Evolutionary conservation across 2,888 invertebrate genomes (phyloP).

Genomic region (Cacoxenus indagator): DNA sequence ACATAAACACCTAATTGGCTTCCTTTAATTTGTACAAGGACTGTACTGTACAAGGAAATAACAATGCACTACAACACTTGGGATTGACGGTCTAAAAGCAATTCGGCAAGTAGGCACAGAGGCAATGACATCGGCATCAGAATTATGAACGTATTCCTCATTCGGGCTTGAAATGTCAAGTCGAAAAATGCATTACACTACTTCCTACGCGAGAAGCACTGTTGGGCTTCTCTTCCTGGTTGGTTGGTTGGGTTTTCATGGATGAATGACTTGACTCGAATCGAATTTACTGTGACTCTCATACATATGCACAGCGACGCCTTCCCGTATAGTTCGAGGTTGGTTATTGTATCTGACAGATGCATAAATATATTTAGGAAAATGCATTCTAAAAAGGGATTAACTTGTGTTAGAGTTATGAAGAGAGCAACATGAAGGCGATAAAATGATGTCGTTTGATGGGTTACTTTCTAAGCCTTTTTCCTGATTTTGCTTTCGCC

Average conservation of each 20-base stretch:
- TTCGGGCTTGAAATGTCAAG: conserved; percentile 19
- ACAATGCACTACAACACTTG: neutral
- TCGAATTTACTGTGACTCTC: neutral
- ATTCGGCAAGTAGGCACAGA: neutral
- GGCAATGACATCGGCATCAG: neutral
- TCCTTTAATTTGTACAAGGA: conserved; percentile 35
- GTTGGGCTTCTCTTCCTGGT: conserved; percentile 1
- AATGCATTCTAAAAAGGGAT: conserved; percentile 1
- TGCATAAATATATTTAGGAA: conserved; percentile 19
- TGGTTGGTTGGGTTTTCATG: neutral
- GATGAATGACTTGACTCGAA: conserved; percentile 9
- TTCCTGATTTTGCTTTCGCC: too few relatives aligned
- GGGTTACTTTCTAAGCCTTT: too few relatives aligned
- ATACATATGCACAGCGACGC: too few relatives aligned
- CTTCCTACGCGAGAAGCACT: conserved; percentile 15
- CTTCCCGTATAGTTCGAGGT: conserved; percentile 15
- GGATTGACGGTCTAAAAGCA: conserved; percentile 1
- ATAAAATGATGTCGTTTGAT: conserved; percentile 1
- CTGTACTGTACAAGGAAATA: too few relatives aligned
- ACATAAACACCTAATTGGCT: conserved; percentile 38
- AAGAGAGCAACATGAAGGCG: conserved; percentile 10
- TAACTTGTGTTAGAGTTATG: neutral
- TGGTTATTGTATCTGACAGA: conserved; percentile 20
- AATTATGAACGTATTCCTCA: neutral
- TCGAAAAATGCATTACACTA: conserved; percentile 15